These are phyloP conservation scores for Epizoanthus ramosus DNA, from an alignment of 92 coral and sea anemone species.

Conservation along the genomic window DNA sequence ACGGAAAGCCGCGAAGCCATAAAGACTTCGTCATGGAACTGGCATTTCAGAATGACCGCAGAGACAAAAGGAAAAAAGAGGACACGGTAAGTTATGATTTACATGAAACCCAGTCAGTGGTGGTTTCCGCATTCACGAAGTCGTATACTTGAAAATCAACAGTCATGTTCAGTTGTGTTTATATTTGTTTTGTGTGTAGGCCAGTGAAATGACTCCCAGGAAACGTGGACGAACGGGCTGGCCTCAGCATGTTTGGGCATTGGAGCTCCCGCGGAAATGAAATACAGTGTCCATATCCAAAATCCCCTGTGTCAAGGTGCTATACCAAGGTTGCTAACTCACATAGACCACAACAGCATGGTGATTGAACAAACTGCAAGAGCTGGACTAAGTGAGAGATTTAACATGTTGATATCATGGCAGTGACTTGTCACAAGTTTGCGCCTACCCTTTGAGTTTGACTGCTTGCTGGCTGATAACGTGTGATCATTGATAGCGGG, in stretches of 20 bases:
- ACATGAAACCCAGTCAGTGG: neutral
- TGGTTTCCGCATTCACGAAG: neutral
- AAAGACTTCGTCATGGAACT: conserved; percentile 88
- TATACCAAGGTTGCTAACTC: too few species aligned
- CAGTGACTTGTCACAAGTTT: neutral
- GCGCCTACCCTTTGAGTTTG: neutral
- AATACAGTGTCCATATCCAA: neutral
- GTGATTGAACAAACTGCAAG: neutral
- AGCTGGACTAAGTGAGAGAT: neutral
- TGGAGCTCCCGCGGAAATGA: conserved; percentile 74
- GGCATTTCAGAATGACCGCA: conserved; percentile 78
- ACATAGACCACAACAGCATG: neutral
- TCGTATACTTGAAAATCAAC: neutral
- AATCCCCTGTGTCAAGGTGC: neutral
- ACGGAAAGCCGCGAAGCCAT: conserved; percentile 75
- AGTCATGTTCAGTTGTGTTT: neutral
- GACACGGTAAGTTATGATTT: conserved; percentile 30
- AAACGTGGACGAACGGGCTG: conserved; percentile 99
- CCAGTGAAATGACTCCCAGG: conserved; percentile 70
- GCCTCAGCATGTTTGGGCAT: conserved; percentile 99
- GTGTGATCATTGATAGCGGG: neutral
- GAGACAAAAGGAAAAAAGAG: conserved; percentile 75
- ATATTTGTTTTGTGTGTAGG: conserved; percentile 13
- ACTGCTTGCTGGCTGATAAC: neutral
- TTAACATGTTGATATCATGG: neutral